These are phyloP conservation scores for Pagetopsis macropterus DNA, from an alignment of 2,797 vertebrate genomes.

Conservation along the genomic window DNA sequence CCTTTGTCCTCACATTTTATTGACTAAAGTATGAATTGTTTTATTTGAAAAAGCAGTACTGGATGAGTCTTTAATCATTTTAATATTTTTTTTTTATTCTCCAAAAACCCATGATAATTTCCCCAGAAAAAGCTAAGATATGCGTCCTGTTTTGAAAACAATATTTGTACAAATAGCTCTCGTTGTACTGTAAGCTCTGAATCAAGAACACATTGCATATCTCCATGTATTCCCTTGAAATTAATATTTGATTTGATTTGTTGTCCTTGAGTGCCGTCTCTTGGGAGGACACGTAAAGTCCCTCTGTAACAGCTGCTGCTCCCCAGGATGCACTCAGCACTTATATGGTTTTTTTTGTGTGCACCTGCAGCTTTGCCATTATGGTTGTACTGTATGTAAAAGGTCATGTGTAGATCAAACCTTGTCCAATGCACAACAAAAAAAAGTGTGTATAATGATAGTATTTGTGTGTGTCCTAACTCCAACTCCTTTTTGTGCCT, in stretches of 20 bases:
- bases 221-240: slow-evolving; percentile 2
- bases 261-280: slow-evolving; percentile 39
- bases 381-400: not conserved
- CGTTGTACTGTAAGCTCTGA: not conserved
- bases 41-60: too few relatives aligned
- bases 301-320: slow-evolving; percentile 46
- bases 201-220: not conserved
- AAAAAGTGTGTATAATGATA: not conserved
- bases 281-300: slow-evolving; percentile 26
- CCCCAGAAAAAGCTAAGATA: too few relatives aligned
- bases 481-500: not conserved
- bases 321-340: not conserved
- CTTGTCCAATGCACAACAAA: not conserved
- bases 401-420: not conserved
- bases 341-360: not conserved
- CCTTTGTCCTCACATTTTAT: too few relatives aligned
- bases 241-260: slow-evolving; percentile 48
- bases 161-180: not conserved
- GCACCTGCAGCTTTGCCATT: not conserved
- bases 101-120: too few relatives aligned
- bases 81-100: too few relatives aligned
- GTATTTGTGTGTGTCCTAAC: not conserved
- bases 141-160: too few relatives aligned
- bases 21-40: too few relatives aligned
- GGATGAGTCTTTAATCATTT: too few relatives aligned